Evolutionary conservation across 2,888 invertebrate species (phyloP).

Genomic region (Dromius quadrimaculatus): DNA sequence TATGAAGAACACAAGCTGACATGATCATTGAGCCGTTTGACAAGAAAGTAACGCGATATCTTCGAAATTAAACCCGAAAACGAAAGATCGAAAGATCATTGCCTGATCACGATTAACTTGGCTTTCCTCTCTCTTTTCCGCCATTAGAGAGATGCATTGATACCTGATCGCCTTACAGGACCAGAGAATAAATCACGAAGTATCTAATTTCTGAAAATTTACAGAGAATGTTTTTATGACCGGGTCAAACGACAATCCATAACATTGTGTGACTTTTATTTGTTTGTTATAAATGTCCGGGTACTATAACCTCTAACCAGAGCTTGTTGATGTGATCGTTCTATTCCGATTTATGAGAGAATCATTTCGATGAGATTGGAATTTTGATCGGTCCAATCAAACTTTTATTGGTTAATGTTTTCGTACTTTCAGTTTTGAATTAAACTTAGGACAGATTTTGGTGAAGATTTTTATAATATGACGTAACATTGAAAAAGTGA

Average conservation of each 20-base stretch:
- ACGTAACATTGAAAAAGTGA: too few species aligned
- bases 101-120: slow-evolving; percentile 34
- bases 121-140: background rate
- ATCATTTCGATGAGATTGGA: slow-evolving; percentile 33
- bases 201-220: slow-evolving; percentile 51
- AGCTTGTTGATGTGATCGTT: slow-evolving; percentile 17
- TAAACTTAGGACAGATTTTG: too few species aligned
- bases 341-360: slow-evolving; percentile 29
- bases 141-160: slow-evolving; percentile 4
- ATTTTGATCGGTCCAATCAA: slow-evolving; percentile 33
- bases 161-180: slow-evolving; percentile 19
- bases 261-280: slow-evolving; percentile 50
- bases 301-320: slow-evolving; percentile 23
- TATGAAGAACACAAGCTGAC: slow-evolving; percentile 39
- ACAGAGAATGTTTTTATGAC: slow-evolving; percentile 47
- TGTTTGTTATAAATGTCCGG: slow-evolving; percentile 43
- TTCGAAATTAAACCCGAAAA: slow-evolving; percentile 39
- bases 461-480: too few species aligned
- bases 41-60: slow-evolving; percentile 44
- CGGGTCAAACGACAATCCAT: slow-evolving; percentile 33
- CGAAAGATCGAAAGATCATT: slow-evolving; percentile 47
- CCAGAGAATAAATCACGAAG: slow-evolving; percentile 44
- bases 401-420: slow-evolving; percentile 33
- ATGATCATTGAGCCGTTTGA: slow-evolving; percentile 41
- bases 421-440: slow-evolving; percentile 25